Base-by-base conservation (phyloP, 2,797 vertebrate species). In the Mastacembelus armatus region DNA sequence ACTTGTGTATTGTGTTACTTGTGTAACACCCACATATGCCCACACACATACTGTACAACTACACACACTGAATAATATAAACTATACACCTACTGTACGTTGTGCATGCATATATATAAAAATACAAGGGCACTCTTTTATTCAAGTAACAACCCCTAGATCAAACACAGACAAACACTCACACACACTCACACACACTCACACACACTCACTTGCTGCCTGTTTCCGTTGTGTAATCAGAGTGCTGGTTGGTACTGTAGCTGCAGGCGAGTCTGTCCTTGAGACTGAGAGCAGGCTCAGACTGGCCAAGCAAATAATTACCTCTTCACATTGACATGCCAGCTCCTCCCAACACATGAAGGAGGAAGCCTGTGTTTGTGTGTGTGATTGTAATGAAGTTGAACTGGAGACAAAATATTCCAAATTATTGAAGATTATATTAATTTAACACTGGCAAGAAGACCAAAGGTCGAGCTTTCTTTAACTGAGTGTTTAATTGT, bases 221-320 rank as follows among this genome's bases (percentile, higher is more conserved):
- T 43, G 32, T 73, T 80, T 72, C 44, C 18, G 43, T 76, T 78
- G 43, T 84, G 75, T 72, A 81, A 84, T 59, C 18, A 15, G 44
- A 67, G 59, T 50, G 70, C 71, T 70, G 81, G 42, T 63, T 62
- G 62, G 74, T 56, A 36, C 58, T 71, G 64, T 62, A 45, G 71
- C 75, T 88, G 84, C 52, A 55, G 77, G 75, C 70, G 5, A 70
- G 77, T 74, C 70, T 7, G 85, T 89, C 92, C 86, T 91, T 90
- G 88, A 88, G 75, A 77, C 71, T 78, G 63, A 59, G 74, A 89
- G 62, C 77, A 77, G 66, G 72, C 74, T 85, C 85, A 84, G 88
- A 86, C 78, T 64, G 78, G 81, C 84, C 86, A 83, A 89, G 88
- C 90, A 91, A 91, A 92, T 91, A 89, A 93, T 92, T 88, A 86